A percentile compares a stretch with the other conserved stretches of the same genome.
Conservation (phyloP, 2,888 invertebrate genomes). For the Macrophya alboannulata region DNA sequence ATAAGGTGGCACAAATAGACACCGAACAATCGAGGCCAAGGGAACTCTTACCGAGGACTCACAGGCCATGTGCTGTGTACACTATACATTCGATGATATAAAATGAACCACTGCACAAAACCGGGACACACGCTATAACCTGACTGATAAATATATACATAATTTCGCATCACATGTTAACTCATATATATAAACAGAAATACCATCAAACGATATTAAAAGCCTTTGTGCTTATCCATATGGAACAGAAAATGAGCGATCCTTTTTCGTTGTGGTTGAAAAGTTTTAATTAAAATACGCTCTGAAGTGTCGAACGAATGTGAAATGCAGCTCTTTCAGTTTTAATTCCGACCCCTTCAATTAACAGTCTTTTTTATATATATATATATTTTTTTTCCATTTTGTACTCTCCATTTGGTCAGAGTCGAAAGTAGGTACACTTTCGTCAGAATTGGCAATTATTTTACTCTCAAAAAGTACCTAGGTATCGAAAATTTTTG, state of each 20-base stretch:
- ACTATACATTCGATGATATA: conserved; percentile 22
- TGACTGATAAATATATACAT: conserved; percentile 33
- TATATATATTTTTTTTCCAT: background rate
- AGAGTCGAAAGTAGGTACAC: background rate
- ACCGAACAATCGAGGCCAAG: conserved; percentile 45
- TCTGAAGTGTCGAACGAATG: conserved; percentile 24
- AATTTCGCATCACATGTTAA: conserved; percentile 33
- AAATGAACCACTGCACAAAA: conserved; percentile 18
- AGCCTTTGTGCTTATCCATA: background rate
- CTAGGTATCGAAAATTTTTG: no score
- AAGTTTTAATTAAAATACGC: conserved; percentile 45
- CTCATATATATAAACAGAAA: background rate
- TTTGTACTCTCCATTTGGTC: background rate
- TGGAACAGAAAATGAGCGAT: conserved; percentile 1
- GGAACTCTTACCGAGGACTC: conserved; percentile 34
- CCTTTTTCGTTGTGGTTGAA: conserved; percentile 22
- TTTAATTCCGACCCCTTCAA: background rate
- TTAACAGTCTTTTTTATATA: conserved; percentile 4
- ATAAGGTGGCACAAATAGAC: conserved; percentile 51
- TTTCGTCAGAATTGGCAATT: background rate
- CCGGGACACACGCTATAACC: conserved; percentile 12
- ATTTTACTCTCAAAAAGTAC: background rate
- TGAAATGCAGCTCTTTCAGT: conserved; percentile 18
- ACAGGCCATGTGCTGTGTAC: background rate
- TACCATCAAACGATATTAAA: background rate